Base-by-base conservation (phyloP, 2,797 vertebrate genomes). In the Malacoraja senta region DNA sequence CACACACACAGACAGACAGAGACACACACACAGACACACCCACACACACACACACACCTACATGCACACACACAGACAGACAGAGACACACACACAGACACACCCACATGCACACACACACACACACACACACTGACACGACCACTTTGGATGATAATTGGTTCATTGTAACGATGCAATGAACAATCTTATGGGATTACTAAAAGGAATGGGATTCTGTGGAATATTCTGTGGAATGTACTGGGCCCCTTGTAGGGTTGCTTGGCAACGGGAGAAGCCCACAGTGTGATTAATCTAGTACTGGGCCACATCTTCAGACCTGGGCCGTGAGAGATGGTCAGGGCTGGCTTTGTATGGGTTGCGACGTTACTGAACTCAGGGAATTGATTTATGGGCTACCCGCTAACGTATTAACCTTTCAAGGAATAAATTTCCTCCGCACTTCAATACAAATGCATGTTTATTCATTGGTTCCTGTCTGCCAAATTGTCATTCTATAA, bases 361-460 rank as follows among this genome's bases (percentile, higher is more conserved):
- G 71, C 58, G 76, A 92, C 90, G 29, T 74, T 76, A 92, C 71
- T 76, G 71, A 92, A 92, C 90, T 92, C 10, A 9, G 26, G 90
- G 72, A 92, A 74, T 74, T 92, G 90, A 92, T 92, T 92, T 74
- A 92, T 92, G 90, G 90, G 90, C 44, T n/a, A 53, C 26, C 44
- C 24, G 90, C 90, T 92, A 92, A 92, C 58, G 90, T 58, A 92
- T 92, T 92, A 92, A 92, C 90, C 90, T 92, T 92, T 92, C 71
- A n/a, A n/a, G 26, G 90, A 92, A 72, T 92, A 76, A 92, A 74
- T 92, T 92, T 74, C 68, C 71, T 76, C 90, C 44, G 38, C 90
- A 91, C 38, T 92, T 72, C 68, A 72, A 92, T 76, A 76, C 71
- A 76, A 53, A 29, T 1, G 35, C 71, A 74, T 74, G 71, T 92